phyloP scores from a whole-genome alignment of 2,888 invertebrate genomes.

The Chesias legatella region DNA sequence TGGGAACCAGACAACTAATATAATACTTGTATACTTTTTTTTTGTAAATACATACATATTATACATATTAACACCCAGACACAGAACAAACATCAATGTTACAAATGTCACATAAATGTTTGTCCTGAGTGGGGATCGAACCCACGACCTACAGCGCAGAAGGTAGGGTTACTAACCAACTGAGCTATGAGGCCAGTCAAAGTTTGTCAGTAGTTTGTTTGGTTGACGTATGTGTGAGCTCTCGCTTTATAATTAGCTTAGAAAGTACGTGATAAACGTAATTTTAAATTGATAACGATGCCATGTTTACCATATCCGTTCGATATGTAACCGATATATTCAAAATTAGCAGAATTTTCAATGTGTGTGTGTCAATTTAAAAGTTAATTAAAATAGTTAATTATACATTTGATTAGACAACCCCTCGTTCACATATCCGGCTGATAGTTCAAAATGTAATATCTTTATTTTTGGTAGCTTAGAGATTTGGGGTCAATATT shows the following conservation, averaged over 20 bases:
- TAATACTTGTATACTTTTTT: too few relatives aligned
- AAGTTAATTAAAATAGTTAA: constrained; percentile 41
- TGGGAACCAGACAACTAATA: too few relatives aligned
- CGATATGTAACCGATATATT: constrained; percentile 6
- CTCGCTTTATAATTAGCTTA: constrained; percentile 5
- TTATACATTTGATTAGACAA: constrained; percentile 24
- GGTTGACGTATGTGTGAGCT: constrained; percentile 6
- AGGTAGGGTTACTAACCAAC: too few relatives aligned
- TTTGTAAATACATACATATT: too few relatives aligned
- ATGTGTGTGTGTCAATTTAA: constrained; percentile 54
- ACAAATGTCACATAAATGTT: too few relatives aligned
- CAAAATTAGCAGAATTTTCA: constrained; percentile 28
- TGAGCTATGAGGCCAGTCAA: too few relatives aligned
- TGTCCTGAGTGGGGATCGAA: too few relatives aligned
- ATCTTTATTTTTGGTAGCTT: constrained; percentile 27
- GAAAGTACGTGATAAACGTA: constrained; percentile 23
- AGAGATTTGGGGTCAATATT: constrained; percentile 16
- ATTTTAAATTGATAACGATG: constrained; percentile 13
- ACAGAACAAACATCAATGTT: too few relatives aligned
- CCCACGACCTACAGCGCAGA: too few relatives aligned
- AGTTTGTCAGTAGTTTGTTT: background rate
- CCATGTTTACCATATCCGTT: constrained; percentile 9
- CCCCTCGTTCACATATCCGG: constrained; percentile 27
- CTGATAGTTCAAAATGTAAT: constrained; percentile 29
- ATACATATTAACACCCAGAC: too few relatives aligned